phyloP scores from a whole-genome alignment of 1,140 invertebrate species.

The Ganaspis sp. region DNA sequence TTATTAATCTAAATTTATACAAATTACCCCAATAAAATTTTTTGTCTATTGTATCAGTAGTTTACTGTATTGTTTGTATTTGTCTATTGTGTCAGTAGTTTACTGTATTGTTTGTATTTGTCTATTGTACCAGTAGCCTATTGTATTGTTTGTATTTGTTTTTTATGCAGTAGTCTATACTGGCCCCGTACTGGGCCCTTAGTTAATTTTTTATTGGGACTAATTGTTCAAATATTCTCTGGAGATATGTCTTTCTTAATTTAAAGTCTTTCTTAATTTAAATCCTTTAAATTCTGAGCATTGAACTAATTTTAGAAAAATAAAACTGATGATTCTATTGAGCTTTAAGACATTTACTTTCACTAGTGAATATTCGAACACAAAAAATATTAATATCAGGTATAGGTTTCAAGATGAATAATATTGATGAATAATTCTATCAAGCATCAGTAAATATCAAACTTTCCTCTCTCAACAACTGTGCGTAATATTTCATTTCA shows the following conservation, averaged over 20 bases:
- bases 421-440: background rate
- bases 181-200: too few species aligned
- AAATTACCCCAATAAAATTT: too few species aligned
- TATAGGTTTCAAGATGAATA: background rate
- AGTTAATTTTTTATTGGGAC: too few species aligned
- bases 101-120: too few species aligned
- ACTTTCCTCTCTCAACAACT: background rate
- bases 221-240: background rate
- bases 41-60: too few species aligned
- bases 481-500: conserved; percentile 5
- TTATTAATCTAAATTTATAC: background rate
- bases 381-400: background rate
- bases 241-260: background rate
- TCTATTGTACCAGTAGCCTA: too few species aligned
- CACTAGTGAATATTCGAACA: background rate
- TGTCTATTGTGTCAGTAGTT: too few species aligned
- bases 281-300: too few species aligned
- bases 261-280: background rate
- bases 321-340: background rate
- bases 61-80: too few species aligned
- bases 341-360: background rate
- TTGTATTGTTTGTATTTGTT: too few species aligned
- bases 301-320: background rate
- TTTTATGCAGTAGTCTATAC: too few species aligned
- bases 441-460: background rate